These are phyloP conservation scores for Molorchus minor DNA, from an alignment of 2,888 invertebrate genomes.

Conservation along the genomic window DNA sequence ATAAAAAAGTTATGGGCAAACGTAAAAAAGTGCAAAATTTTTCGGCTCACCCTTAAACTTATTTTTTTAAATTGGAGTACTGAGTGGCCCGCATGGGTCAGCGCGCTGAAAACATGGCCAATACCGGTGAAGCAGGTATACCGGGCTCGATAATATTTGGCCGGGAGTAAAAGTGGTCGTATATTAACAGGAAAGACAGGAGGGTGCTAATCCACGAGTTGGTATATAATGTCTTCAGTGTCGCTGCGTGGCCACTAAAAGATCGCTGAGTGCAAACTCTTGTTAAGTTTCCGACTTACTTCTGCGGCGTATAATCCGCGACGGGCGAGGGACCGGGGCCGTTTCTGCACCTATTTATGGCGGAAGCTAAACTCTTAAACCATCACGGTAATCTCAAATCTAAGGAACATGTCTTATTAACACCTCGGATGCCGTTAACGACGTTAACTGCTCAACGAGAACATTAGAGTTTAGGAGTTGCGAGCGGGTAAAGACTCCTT, in stretches of 20 bases:
- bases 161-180: conserved; percentile 42
- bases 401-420: conserved; percentile 53
- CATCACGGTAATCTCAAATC: conserved; percentile 53
- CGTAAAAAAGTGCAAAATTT: too few relatives aligned
- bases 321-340: conserved; percentile 44
- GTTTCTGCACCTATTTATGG: conserved; percentile 36
- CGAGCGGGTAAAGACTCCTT: conserved; percentile 30
- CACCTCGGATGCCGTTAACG: conserved; percentile 49
- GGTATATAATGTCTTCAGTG: conserved; percentile 50
- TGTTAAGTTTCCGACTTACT: conserved; percentile 58
- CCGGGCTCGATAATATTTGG: conserved; percentile 9
- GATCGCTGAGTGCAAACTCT: conserved; percentile 59
- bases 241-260: conserved; percentile 49
- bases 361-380: conserved; percentile 38
- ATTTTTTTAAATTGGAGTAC: background rate
- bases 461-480: conserved; percentile 53
- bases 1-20: too few relatives aligned
- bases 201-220: conserved; percentile 48
- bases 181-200: conserved; percentile 47
- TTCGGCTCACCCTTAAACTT: too few relatives aligned
- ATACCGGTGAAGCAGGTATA: conserved; percentile 6
- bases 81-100: background rate
- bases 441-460: conserved; percentile 49
- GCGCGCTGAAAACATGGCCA: background rate
- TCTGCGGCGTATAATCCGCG: conserved; percentile 58